These are phyloP conservation scores for Pipistrellus pipistrellus DNA, from an alignment of 2,797 vertebrate species.

Conservation along the genomic window DNA sequence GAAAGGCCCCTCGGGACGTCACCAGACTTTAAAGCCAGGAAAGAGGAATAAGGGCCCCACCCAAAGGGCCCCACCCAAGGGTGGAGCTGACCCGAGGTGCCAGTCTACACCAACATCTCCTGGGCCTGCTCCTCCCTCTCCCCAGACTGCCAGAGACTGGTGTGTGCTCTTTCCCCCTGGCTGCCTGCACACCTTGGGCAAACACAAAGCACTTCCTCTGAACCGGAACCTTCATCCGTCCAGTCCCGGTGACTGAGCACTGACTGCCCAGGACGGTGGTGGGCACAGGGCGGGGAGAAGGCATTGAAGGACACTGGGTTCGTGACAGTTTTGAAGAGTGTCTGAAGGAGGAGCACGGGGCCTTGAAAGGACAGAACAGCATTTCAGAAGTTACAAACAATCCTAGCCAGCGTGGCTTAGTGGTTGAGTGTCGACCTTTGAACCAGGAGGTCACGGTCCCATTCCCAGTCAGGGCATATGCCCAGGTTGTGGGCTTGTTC, in stretches of 20 bases:
- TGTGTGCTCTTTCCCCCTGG: neutral
- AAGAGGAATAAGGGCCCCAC: neutral
- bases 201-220: neutral
- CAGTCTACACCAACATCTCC: neutral
- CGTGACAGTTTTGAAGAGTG: neutral
- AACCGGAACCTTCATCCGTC: neutral
- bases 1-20: neutral
- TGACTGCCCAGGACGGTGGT: neutral
- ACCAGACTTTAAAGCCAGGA: neutral
- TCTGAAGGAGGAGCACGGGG: neutral
- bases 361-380: accelerated
- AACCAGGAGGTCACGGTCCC: no score
- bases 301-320: neutral
- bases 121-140: neutral
- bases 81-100: neutral
- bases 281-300: neutral
- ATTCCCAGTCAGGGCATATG: no score
- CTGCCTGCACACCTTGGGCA: neutral
- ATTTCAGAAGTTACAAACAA: neutral
- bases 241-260: neutral
- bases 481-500: no score
- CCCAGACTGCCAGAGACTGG: neutral
- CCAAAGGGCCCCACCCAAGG: neutral
- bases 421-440: no score
- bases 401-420: no score